These are phyloP conservation scores for Manis javanica DNA, from an alignment of 2,797 vertebrate species.

Conservation along the genomic window DNA sequence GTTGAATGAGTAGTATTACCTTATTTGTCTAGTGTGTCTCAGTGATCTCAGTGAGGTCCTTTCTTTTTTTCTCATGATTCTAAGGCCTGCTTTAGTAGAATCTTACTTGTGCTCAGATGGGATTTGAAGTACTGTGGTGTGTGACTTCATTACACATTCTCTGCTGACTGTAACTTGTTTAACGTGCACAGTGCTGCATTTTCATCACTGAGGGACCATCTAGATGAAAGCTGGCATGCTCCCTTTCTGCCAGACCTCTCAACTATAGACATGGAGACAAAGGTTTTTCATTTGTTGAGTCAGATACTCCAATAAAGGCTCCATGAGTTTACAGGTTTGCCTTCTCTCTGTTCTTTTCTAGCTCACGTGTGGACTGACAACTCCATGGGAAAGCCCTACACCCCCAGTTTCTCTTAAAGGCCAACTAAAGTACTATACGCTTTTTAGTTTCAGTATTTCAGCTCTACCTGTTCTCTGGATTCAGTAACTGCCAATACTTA, in stretches of 20 bases:
- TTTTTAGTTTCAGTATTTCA: not conserved
- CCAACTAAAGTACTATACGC: not conserved
- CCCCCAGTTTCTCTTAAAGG: not conserved
- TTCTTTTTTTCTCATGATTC: not conserved
- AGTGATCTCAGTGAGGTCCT: constrained; percentile 32
- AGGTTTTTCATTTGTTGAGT: constrained; percentile 41
- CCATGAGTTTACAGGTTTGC: not conserved
- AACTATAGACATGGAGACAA: constrained; percentile 1
- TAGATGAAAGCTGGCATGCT: not conserved
- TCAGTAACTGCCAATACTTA: constrained; percentile 14
- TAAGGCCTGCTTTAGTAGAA: not conserved
- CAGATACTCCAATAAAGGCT: not conserved
- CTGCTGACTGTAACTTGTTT: constrained; percentile 40
- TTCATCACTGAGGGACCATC: constrained; percentile 26
- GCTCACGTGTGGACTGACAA: not conserved
- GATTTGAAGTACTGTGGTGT: constrained; percentile 18
- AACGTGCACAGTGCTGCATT: constrained; percentile 2
- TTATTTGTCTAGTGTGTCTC: not conserved
- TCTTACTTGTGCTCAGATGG: constrained; percentile 12
- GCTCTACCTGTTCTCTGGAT: not conserved
- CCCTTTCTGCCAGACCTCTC: constrained; percentile 19
- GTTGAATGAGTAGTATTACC: not conserved
- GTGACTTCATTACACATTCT: constrained; percentile 46
- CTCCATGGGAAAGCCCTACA: not conserved
- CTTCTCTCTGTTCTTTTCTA: not conserved